phyloP scores from a whole-genome alignment of 2,113 vertebrate species.

The Meleagris gallopavo region DNA sequence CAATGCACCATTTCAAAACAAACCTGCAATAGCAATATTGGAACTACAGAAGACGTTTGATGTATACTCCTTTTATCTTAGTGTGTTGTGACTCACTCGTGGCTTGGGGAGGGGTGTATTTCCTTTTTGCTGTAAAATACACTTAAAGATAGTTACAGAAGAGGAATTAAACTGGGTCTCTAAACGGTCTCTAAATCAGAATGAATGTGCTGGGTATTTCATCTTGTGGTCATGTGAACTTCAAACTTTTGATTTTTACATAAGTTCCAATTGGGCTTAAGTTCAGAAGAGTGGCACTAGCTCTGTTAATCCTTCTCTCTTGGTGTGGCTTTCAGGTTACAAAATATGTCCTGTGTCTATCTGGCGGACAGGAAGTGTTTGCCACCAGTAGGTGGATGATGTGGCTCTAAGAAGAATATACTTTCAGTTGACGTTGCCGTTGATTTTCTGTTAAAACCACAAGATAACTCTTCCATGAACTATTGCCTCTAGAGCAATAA shows the following conservation, averaged over 20 bases:
- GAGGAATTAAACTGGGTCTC: background rate
- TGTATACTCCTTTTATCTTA: background rate
- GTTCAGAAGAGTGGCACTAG: background rate
- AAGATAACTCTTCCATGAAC: background rate
- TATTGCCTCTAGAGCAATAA: background rate
- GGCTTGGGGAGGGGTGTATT: background rate
- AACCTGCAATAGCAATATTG: too few species aligned
- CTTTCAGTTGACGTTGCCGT: accelerated
- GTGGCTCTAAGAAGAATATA: background rate
- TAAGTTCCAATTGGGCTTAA: background rate
- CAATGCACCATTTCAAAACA: background rate
- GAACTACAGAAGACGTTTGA: background rate
- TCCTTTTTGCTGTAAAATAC: background rate
- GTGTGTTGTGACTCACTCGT: background rate
- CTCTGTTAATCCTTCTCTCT: background rate
- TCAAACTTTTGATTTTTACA: background rate
- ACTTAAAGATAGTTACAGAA: background rate
- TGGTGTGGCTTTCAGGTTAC: background rate
- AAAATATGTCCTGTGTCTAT: background rate
- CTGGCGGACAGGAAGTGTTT: background rate
- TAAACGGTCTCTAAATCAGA: background rate
- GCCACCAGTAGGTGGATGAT: background rate
- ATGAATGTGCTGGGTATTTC: background rate
- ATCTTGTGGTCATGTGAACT: too few species aligned
- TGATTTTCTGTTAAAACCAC: too few species aligned